Evolutionary conservation across 2,113 vertebrate species (phyloP), one percentile per base, ranked within the genome.

Genomic region (Serinus canaria): DNA sequence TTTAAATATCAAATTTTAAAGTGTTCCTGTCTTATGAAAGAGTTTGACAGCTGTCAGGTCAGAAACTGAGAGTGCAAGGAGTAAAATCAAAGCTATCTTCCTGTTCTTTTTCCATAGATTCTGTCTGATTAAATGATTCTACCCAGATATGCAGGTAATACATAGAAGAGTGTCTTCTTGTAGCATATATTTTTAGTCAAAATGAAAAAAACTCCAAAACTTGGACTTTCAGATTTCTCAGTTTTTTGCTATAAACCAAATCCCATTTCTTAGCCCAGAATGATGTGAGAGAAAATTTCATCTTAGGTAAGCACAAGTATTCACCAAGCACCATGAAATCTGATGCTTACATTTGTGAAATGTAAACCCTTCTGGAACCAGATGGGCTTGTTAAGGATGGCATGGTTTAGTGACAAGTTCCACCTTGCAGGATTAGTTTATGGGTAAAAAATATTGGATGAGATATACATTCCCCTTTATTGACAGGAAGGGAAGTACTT

Each of bases 31-130:
- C 21, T 89, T 64, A 68, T 7, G 7, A 62, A 81, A 52, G 39
- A 68, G 21, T 63, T 81, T 95, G 86, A 66, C 62, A 93, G 37
- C 44, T 94, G 87, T 94, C 88, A 69, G 77, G 59, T 89, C 88
- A 85, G 79, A 83, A 28, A n/a, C 10, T 41, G 68, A 79, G 47
- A 83, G 22, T 19, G 19, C 0, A 1, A 88, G 33, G 37, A 92
- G 5, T 43, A 25, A 89, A 88, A 91, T 91, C 43, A 92, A 94
- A 95, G 33, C 10, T 15, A 62, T 62, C 18, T 81, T 89, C 20
- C 16, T 24, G 11, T 31, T 70, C 19, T 68, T 83, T 87, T 39
- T 82, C 49, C 37, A 58, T 6, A 90, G 56, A n/a, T 49, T 83
- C 52, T 83, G 56, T 74, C 50, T 86, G 78, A 88, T 46, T 47